phyloP scores from a whole-genome alignment of 2,797 vertebrate genomes.

The Pterois miles region DNA sequence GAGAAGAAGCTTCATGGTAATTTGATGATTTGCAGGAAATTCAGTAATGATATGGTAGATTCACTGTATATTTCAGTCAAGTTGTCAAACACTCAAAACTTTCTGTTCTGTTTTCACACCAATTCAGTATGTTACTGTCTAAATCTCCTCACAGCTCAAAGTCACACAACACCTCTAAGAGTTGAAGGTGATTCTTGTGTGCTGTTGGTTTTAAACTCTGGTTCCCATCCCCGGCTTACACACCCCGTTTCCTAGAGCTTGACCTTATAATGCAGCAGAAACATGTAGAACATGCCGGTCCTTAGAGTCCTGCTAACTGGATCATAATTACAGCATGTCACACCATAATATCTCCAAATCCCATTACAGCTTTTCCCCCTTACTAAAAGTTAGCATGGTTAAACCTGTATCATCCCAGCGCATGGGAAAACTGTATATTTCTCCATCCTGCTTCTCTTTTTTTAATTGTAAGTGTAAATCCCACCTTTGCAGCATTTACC shows the following conservation, averaged over 20 bases:
- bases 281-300: conserved; percentile 32
- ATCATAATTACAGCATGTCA: conserved; percentile 63
- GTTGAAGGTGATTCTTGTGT: conserved; percentile 81
- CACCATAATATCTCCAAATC: conserved; percentile 17
- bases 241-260: conserved; percentile 50
- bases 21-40: neutral
- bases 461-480: conserved; percentile 33
- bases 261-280: conserved; percentile 35
- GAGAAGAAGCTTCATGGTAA: neutral
- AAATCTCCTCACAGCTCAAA: conserved; percentile 69
- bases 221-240: conserved; percentile 49
- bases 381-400: conserved; percentile 71
- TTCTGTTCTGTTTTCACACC: conserved; percentile 57
- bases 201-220: conserved; percentile 67
- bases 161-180: conserved; percentile 72
- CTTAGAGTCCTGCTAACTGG: conserved; percentile 32
- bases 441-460: conserved; percentile 53
- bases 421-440: conserved; percentile 51
- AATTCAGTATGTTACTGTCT: conserved; percentile 52
- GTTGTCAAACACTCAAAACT: conserved; percentile 33
- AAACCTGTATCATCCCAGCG: conserved; percentile 58
- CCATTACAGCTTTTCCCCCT: conserved; percentile 38
- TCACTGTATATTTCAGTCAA: conserved; percentile 7
- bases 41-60: neutral
- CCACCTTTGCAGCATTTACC: conserved; percentile 42